These are phyloP conservation scores for Ariolimax columbianus DNA, from an alignment of 2,888 invertebrate genomes.

Conservation along the genomic window DNA sequence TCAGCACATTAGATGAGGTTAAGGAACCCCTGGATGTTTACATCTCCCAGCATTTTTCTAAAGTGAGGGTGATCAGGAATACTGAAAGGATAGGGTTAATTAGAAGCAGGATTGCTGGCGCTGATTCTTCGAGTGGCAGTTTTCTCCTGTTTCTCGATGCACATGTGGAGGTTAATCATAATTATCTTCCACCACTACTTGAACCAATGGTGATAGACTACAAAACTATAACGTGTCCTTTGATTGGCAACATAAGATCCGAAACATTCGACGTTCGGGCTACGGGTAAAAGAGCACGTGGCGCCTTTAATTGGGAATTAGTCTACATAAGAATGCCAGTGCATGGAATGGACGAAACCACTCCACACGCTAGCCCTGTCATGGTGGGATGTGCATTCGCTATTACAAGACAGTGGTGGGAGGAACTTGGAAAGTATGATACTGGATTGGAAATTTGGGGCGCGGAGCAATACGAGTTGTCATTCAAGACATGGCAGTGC, in stretches of 20 bases:
- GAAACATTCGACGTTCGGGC: neutral
- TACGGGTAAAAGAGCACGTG: neutral
- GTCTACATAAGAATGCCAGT: neutral
- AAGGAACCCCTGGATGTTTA: slow-evolving; percentile 42
- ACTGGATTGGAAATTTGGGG: slow-evolving; percentile 99
- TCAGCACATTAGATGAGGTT: slow-evolving; percentile 41
- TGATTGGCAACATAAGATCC: slow-evolving; percentile 23
- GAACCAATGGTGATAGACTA: slow-evolving; percentile 35
- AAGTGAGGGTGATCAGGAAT: slow-evolving; percentile 44
- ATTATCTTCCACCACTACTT: slow-evolving; percentile 49
- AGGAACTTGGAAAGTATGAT: slow-evolving; percentile 95
- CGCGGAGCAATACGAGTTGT: slow-evolving; percentile 94
- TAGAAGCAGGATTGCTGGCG: slow-evolving; percentile 46
- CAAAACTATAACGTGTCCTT: slow-evolving; percentile 45
- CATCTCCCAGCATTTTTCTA: slow-evolving; percentile 23
- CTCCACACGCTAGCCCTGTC: slow-evolving; percentile 49
- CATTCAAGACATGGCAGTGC: slow-evolving; percentile 85
- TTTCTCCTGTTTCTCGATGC: slow-evolving; percentile 52
- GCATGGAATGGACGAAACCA: slow-evolving; percentile 16
- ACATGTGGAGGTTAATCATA: slow-evolving; percentile 50
- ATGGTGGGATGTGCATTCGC: slow-evolving; percentile 93
- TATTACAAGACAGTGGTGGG: slow-evolving; percentile 94
- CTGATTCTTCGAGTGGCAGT: slow-evolving; percentile 39
- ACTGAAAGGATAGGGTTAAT: slow-evolving; percentile 47
- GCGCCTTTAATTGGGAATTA: slow-evolving; percentile 20